phyloP scores from a whole-genome alignment of 1,140 invertebrate genomes.

The Ceratina calcarata region DNA sequence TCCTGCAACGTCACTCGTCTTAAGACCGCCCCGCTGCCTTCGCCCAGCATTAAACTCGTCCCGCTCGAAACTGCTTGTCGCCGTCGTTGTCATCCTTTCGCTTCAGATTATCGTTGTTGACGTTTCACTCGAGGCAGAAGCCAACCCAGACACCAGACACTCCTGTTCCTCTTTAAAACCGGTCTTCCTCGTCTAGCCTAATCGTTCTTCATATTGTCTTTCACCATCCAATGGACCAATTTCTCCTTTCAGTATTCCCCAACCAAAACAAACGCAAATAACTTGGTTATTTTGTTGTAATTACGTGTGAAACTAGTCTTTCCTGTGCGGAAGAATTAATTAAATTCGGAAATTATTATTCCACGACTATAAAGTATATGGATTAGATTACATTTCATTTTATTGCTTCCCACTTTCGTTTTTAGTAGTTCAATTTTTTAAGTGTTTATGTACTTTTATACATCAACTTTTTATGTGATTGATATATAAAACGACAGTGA shows the following conservation, averaged over 20 bases:
- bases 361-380: too few species aligned
- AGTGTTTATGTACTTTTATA: too few species aligned
- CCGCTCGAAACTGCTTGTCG: slow-evolving; percentile 3
- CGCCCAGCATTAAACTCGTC: slow-evolving; percentile 5
- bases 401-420: too few species aligned
- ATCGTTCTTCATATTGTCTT: neutral
- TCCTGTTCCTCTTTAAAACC: slow-evolving; percentile 3
- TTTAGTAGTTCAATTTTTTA: too few species aligned
- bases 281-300: neutral
- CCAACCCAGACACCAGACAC: neutral
- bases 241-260: neutral
- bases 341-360: neutral
- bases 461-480: too few species aligned
- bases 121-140: slow-evolving; percentile 31
- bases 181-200: slow-evolving; percentile 10
- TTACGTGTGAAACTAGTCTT: neutral
- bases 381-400: too few species aligned
- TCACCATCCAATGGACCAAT: neutral
- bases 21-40: neutral
- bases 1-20: neutral
- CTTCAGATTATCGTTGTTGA: slow-evolving; percentile 32
- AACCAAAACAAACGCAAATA: neutral
- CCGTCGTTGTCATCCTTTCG: slow-evolving; percentile 8
- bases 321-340: neutral
- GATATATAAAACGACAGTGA: too few species aligned